phyloP scores from a whole-genome alignment of 2,113 vertebrate genomes.

The Anarhynchus alexandrinus region DNA sequence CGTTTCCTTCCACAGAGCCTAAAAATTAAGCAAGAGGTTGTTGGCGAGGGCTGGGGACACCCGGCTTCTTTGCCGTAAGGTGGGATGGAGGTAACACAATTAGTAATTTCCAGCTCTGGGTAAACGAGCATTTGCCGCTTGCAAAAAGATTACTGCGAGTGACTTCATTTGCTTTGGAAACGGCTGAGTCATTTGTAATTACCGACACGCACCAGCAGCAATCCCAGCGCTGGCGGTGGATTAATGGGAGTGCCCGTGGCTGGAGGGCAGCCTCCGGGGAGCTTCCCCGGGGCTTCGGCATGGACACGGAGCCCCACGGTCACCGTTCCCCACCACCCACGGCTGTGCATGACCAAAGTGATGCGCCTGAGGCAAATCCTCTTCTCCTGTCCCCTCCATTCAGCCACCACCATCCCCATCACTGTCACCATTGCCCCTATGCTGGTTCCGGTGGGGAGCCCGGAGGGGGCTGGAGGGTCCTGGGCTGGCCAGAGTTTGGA shows the following conservation, averaged over 20 bases:
- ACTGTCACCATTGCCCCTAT: rapidly evolving
- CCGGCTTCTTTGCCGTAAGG: background rate
- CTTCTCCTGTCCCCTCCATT: background rate
- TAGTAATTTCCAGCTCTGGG: background rate
- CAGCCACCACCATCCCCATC: rapidly evolving
- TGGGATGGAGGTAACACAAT: background rate
- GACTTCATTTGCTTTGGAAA: background rate
- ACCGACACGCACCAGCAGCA: background rate
- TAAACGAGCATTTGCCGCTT: background rate
- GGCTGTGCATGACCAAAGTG: rapidly evolving
- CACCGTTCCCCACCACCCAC: rapidly evolving
- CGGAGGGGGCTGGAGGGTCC: rapidly evolving
- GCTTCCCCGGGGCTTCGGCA: rapidly evolving
- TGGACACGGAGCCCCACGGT: rapidly evolving
- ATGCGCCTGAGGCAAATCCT: background rate
- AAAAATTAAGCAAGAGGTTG: background rate
- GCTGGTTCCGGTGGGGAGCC: background rate
- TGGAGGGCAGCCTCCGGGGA: background rate
- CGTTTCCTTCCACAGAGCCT: background rate
- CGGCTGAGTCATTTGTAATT: background rate
- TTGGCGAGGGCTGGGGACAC: background rate
- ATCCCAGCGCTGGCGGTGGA: background rate
- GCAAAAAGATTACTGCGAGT: background rate
- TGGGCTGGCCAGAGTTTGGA: background rate
- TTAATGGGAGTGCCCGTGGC: background rate